Percentiles rank a stretch among this genome's conserved stretches.
Conservation (phyloP, 2,888 invertebrate genomes). For the Cybosia mesomella region DNA sequence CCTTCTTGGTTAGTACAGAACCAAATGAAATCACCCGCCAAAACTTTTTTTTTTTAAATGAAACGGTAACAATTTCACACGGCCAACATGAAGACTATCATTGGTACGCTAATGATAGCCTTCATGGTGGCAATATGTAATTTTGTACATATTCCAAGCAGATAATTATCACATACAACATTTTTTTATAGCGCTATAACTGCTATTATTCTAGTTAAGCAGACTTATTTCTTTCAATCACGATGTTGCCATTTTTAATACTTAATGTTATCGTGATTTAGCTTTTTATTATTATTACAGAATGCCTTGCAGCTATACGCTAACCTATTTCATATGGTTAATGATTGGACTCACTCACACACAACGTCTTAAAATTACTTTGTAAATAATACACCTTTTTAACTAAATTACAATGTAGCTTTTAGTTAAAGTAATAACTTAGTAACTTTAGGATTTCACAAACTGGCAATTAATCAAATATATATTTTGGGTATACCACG, state of each 20-base stretch:
- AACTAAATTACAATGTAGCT: conserved; percentile 13
- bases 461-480: conserved; percentile 9
- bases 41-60: conserved; percentile 14
- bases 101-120: neutral
- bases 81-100: conserved; percentile 7
- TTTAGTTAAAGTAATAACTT: conserved; percentile 1
- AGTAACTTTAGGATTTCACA: neutral
- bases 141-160: conserved; percentile 5
- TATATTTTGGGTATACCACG: neutral
- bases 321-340: conserved; percentile 7
- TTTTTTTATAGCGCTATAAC: neutral
- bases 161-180: conserved; percentile 5
- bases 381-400: conserved; percentile 10
- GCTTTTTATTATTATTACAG: conserved; percentile 2
- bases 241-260: conserved; percentile 13
- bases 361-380: neutral
- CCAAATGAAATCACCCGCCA: neutral
- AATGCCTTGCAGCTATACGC: conserved; percentile 10
- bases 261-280: neutral
- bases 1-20: neutral
- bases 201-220: neutral
- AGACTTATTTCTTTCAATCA: conserved; percentile 6
- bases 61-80: conserved; percentile 11
- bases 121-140: conserved; percentile 2
- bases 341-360: neutral